phyloP scores from a whole-genome alignment of 2,888 invertebrate species.

The Athalia cordata region DNA sequence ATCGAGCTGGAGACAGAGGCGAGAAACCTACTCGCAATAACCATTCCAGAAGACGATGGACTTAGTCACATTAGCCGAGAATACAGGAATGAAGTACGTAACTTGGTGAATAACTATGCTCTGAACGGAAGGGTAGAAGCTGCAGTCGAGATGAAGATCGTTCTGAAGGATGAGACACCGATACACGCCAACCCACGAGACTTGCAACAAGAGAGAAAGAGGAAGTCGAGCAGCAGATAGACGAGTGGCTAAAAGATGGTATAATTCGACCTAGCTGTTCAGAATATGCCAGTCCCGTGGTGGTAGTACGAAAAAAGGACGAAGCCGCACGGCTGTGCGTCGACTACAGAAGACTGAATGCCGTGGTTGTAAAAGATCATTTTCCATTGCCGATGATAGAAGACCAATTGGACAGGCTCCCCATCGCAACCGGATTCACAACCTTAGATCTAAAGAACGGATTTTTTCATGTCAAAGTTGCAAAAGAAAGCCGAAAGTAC shows the following conservation, averaged over 20 bases:
- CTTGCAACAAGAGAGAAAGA: background rate
- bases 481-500: slow-evolving; percentile 35
- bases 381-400: slow-evolving; percentile 27
- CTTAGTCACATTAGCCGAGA: background rate
- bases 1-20: background rate
- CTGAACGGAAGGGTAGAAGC: slow-evolving; percentile 10
- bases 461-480: slow-evolving; percentile 24
- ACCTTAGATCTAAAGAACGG: slow-evolving; percentile 31
- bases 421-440: background rate
- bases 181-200: slow-evolving; percentile 23
- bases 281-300: slow-evolving; percentile 17
- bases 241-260: background rate
- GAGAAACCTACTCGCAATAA: background rate
- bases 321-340: background rate
- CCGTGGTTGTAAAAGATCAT: background rate
- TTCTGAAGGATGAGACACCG: slow-evolving; percentile 39
- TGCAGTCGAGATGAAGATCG: slow-evolving; percentile 35
- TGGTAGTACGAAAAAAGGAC: slow-evolving; percentile 5
- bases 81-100: background rate
- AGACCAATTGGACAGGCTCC: background rate
- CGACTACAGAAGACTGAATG: slow-evolving; percentile 4
- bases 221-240: background rate
- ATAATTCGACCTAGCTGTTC: background rate
- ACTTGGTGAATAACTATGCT: slow-evolving; percentile 20
- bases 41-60: background rate